Conservation (phyloP, 1,140 invertebrate genomes). For the Venturia canescens region DNA sequence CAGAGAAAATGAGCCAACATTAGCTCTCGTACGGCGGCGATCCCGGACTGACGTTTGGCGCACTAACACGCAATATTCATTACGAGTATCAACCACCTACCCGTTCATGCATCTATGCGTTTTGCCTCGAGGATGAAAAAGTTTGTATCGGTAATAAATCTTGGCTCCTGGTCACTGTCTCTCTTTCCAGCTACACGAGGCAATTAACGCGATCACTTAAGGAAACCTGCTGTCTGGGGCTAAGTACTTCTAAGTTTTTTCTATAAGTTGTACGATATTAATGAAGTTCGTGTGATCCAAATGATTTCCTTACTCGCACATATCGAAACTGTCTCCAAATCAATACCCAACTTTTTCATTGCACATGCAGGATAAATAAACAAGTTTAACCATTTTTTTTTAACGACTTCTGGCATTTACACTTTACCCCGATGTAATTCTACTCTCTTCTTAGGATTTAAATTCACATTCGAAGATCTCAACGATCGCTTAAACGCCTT, state of each 20-base stretch:
- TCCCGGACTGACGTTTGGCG: background rate
- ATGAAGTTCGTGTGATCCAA: background rate
- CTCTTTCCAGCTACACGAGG: constrained; percentile 9
- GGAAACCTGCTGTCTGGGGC: constrained; percentile 7
- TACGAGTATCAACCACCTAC: no score
- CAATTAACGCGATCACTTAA: constrained; percentile 32
- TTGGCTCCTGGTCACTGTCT: no score
- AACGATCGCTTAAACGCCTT: background rate
- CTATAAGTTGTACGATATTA: background rate
- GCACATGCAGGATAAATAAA: no score
- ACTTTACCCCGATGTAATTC: background rate
- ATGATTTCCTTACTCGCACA: background rate
- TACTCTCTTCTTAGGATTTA: background rate
- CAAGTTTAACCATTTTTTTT: no score
- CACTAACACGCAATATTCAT: background rate
- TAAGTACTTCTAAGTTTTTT: background rate
- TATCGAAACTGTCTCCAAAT: no score
- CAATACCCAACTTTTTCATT: no score
- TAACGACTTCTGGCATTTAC: no score
- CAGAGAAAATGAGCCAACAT: constrained; percentile 2
- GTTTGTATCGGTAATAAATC: constrained; percentile 30
- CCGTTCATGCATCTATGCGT: background rate
- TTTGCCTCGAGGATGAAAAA: constrained; percentile 18
- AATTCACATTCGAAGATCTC: background rate
- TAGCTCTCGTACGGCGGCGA: background rate